These are phyloP conservation scores for Dryadula phaetusa DNA, from an alignment of 2,888 invertebrate species.

Conservation along the genomic window DNA sequence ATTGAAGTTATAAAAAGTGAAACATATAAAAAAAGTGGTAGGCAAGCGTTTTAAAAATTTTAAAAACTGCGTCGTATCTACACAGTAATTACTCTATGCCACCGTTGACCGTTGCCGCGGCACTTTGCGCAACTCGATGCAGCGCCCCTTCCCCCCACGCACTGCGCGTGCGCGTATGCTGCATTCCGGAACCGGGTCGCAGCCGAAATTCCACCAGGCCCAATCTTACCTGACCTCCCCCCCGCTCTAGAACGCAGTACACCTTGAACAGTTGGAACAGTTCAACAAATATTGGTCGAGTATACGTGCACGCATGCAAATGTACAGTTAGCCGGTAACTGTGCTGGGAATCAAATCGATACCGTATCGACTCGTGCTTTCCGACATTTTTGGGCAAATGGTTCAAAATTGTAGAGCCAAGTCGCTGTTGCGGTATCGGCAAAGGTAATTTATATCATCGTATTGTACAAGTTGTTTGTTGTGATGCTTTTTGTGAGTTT, in stretches of 20 bases:
- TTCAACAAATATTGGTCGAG: conserved; percentile 39
- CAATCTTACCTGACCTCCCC: conserved; percentile 60
- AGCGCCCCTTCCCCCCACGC: conserved; percentile 58
- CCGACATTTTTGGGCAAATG: conserved; percentile 44
- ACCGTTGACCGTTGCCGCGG: conserved; percentile 53
- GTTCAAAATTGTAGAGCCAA: conserved; percentile 40
- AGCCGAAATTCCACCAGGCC: conserved; percentile 71
- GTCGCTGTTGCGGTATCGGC: conserved; percentile 32
- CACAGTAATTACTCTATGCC: conserved; percentile 42
- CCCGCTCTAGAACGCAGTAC: conserved; percentile 46
- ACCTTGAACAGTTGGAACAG: conserved; percentile 54
- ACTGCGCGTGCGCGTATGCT: conserved; percentile 80
- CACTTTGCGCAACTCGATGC: conserved; percentile 83
- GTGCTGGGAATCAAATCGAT: conserved; percentile 74
- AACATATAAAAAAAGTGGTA: neutral
- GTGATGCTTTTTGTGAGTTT: conserved; percentile 1
- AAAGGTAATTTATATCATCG: conserved; percentile 31
- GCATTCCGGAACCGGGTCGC: conserved; percentile 83
- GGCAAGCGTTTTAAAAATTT: neutral
- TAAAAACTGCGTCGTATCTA: conserved; percentile 24
- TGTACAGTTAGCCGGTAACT: conserved; percentile 79
- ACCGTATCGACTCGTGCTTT: conserved; percentile 60
- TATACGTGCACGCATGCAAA: conserved; percentile 83
- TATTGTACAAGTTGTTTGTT: conserved; percentile 16
- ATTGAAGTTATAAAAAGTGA: neutral